phyloP scores from a whole-genome alignment of 2,888 invertebrate species.

The Busseola fusca region DNA sequence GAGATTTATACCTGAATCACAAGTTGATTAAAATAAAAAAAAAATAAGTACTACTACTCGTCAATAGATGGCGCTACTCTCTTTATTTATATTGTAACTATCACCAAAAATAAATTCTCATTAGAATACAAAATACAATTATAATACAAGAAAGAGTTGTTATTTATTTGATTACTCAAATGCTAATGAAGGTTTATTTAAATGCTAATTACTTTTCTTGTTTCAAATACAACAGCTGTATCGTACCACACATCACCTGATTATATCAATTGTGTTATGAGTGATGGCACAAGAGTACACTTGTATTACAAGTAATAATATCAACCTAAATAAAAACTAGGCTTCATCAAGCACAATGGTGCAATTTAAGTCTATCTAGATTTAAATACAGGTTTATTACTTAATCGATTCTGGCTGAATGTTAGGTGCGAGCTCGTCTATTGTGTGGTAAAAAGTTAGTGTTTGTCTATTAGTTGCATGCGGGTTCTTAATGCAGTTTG shows the following conservation, averaged over 20 bases:
- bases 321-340: constrained; percentile 73
- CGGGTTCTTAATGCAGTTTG: constrained; percentile 24
- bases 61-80: constrained; percentile 62
- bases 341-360: constrained; percentile 73
- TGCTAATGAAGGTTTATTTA: constrained; percentile 19
- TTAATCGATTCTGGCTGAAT: constrained; percentile 66
- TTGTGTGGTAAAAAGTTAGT: constrained; percentile 59
- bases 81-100: background rate
- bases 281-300: constrained; percentile 34
- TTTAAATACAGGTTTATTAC: constrained; percentile 77
- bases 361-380: constrained; percentile 76
- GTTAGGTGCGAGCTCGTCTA: constrained; percentile 55
- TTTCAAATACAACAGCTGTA: constrained; percentile 23
- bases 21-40: background rate
- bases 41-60: constrained; percentile 55
- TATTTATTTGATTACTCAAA: constrained; percentile 4
- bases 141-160: background rate
- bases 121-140: background rate
- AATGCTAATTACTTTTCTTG: constrained; percentile 32
- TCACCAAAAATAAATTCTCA: background rate
- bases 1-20: background rate
- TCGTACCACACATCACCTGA: constrained; percentile 32
- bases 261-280: constrained; percentile 41
- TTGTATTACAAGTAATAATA: constrained; percentile 56
- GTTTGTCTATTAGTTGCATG: constrained; percentile 44